These are phyloP conservation scores for Chondrilla cf. caribensis DNA, from an alignment of 37 sponge, comb jelly and placozoan species.

Conservation along the genomic window DNA sequence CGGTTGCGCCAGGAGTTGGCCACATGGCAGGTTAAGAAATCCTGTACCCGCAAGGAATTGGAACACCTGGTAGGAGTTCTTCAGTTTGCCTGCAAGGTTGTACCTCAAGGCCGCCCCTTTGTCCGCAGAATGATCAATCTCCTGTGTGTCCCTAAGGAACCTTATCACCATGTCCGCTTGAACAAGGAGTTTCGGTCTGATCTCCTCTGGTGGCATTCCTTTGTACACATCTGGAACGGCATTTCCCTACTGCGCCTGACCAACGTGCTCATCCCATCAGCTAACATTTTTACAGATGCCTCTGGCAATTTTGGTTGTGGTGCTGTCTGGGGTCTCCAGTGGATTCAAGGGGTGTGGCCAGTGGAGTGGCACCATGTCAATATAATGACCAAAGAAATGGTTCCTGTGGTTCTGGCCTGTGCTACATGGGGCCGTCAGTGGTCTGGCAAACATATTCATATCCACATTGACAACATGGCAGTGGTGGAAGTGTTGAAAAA, in stretches of 20 bases:
- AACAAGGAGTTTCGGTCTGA: too few relatives aligned
- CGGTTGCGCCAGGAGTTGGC: not conserved
- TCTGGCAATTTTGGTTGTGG: too few relatives aligned
- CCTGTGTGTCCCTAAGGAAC: not conserved
- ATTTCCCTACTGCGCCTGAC: too few relatives aligned
- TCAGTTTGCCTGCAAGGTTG: not conserved
- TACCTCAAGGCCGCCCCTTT: not conserved
- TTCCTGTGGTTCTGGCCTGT: not conserved
- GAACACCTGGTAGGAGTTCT: not conserved
- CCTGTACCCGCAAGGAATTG: not conserved
- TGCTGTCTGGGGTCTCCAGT: too few relatives aligned
- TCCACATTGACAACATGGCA: conserved; percentile 3
- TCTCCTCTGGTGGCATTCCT: too few relatives aligned
- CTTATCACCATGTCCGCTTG: too few relatives aligned
- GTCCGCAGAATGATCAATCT: not conserved
- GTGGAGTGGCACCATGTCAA: not conserved
- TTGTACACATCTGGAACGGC: too few relatives aligned
- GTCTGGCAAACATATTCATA: not conserved
- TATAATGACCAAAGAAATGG: not conserved
- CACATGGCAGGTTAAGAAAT: not conserved
- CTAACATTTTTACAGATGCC: too few relatives aligned
- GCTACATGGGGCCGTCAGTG: not conserved
- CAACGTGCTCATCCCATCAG: too few relatives aligned
- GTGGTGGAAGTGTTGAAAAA: not conserved
- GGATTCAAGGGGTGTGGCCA: too few relatives aligned